These are phyloP conservation scores for Drosophila subpulchrella DNA, from an alignment of 1,140 invertebrate species.

Conservation along the genomic window DNA sequence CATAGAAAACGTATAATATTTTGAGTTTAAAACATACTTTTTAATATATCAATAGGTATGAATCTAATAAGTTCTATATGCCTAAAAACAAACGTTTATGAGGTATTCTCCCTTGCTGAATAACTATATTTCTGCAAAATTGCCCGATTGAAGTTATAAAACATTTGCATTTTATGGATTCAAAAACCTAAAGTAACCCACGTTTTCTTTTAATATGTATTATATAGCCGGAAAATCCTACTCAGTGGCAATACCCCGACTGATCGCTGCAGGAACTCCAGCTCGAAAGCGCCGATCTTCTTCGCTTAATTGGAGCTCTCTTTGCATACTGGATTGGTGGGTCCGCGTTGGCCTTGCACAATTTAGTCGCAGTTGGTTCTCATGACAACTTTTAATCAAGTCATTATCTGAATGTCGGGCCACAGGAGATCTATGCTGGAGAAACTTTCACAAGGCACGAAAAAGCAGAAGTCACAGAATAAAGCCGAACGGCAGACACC, in stretches of 20 bases:
- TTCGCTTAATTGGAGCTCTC: slow-evolving; percentile 67
- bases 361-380: slow-evolving; percentile 44
- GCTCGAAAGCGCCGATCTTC: slow-evolving; percentile 14
- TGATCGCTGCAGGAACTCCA: slow-evolving; percentile 1
- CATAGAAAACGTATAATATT: too few species aligned
- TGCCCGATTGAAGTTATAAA: too few species aligned
- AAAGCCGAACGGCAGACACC: slow-evolving; percentile 14
- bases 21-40: too few species aligned
- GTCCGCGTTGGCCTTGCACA: slow-evolving; percentile 34
- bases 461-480: slow-evolving; percentile 40
- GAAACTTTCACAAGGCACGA: slow-evolving; percentile 66
- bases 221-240: neutral
- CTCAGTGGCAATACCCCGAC: neutral
- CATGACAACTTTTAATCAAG: slow-evolving; percentile 81
- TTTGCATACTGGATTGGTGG: slow-evolving; percentile 28
- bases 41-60: too few species aligned
- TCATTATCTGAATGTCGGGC: slow-evolving; percentile 72
- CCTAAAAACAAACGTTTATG: too few species aligned
- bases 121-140: too few species aligned
- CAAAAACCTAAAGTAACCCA: neutral
- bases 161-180: neutral
- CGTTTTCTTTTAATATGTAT: neutral
- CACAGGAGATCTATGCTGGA: slow-evolving; percentile 34
- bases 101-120: too few species aligned
- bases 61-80: too few species aligned